These are phyloP conservation scores for Huso huso DNA, from an alignment of 2,797 vertebrate genomes.

Conservation along the genomic window DNA sequence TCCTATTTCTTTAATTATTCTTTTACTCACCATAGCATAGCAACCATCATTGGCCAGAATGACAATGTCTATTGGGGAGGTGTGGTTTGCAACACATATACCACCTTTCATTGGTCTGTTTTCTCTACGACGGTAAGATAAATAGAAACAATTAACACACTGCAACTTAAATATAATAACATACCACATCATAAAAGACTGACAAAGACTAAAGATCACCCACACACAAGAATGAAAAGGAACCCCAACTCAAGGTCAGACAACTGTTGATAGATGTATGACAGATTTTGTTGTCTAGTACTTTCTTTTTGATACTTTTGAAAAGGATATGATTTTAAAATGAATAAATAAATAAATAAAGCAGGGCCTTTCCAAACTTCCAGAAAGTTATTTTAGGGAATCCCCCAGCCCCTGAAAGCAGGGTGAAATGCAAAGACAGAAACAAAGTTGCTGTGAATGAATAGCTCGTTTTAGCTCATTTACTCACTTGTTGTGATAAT, in stretches of 20 bases:
- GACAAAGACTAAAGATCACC: too few relatives aligned
- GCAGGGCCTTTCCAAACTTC: too few relatives aligned
- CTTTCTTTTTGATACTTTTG: not conserved
- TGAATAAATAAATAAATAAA: too few relatives aligned
- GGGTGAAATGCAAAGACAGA: conserved; percentile 2
- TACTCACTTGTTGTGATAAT: conserved; percentile 84
- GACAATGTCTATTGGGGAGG: conserved; percentile 86
- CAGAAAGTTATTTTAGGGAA: too few relatives aligned
- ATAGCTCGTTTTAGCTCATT: not conserved
- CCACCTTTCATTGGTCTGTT: conserved; percentile 86
- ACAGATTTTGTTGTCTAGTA: not conserved
- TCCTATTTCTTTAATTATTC: too few relatives aligned
- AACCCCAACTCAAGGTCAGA: too few relatives aligned
- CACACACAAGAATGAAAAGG: too few relatives aligned
- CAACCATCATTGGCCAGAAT: conserved; percentile 91
- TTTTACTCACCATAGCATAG: conserved; percentile 84
- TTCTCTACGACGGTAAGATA: conserved; percentile 57
- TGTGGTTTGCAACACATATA: conserved; percentile 94
- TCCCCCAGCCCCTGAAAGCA: too few relatives aligned
- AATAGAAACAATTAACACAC: too few relatives aligned
- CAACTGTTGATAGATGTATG: not conserved
- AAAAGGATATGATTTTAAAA: not conserved
- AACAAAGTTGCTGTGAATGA: not conserved
- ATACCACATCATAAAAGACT: not conserved
- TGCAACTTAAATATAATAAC: too few relatives aligned